Base-by-base conservation (phyloP, 2,888 invertebrate species). In the Harpagoxenus sublaevis region DNA sequence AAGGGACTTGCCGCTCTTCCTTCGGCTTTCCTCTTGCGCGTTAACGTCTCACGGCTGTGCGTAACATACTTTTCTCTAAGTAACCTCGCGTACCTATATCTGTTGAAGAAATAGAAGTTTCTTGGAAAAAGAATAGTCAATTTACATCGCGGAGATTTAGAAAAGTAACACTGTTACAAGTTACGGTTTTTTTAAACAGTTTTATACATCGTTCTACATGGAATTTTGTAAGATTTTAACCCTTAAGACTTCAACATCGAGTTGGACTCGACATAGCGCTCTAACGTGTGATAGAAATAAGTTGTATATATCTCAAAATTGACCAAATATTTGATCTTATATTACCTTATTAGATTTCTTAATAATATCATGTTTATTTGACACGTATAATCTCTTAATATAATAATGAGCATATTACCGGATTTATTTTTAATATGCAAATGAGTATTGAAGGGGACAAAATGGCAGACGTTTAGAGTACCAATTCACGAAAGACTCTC, bases 391-490 rank as follows among this genome's bases (percentile, higher is more conserved):
- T 23, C 12, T 42, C 23, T 65, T 65, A 42, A 42, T 12, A 23
- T n/a, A 4, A n/a, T 62, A 35, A 35, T 48, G 18, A 28, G 23
- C 3, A 9, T 31, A 31, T 42, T 68, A 57, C 42, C 12, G 3
- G 15, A 57, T 57, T 57, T 68, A 55, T 48, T 53, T 70, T 84
- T 63, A 23, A 10, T 23, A 68, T 68, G 62, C 23, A 70, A 77
- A 66, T 45, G 35, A 53, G 31, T 62, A 63, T 53, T 55, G 55
- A 31, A 28, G 23, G 2, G 18, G 51, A 62, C 51, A 51, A 66
- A 84, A 84, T 75, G 60, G 68, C 60, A 57, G 35, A 35, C 57
- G 35, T 79, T 79, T 79, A 79, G 48, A 79, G 71, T 70, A 79
- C 48, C 79, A 71, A 79, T 79, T 71, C 71, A 28, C 48, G 71